phyloP scores from a whole-genome alignment of 2,797 vertebrate genomes.

The Pangasius krempfi region DNA sequence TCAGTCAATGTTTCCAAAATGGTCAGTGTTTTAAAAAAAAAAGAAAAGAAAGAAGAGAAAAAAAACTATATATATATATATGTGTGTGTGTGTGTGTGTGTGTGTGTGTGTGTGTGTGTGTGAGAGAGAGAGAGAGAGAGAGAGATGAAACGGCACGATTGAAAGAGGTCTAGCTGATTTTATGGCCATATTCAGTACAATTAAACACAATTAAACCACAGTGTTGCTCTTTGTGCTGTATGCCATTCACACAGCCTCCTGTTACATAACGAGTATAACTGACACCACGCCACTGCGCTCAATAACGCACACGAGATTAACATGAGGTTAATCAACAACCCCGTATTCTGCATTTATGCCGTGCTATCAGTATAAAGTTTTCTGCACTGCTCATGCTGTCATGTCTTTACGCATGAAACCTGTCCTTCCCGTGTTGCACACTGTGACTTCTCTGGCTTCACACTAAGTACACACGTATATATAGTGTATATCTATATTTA shows the following conservation, averaged over 20 bases:
- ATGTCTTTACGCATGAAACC: no score
- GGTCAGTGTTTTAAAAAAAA: no score
- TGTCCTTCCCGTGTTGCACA: neutral
- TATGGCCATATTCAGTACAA: neutral
- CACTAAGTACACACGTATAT: neutral
- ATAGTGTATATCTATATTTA: neutral
- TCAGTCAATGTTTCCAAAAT: no score
- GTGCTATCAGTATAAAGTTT: neutral
- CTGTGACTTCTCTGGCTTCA: neutral
- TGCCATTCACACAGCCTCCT: neutral
- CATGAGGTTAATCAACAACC: neutral
- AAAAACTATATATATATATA: no score
- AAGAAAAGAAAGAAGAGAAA: no score
- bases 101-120: no score
- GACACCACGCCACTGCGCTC: neutral
- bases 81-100: no score
- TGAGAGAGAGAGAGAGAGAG: no score
- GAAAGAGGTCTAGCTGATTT: neutral
- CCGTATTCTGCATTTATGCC: neutral
- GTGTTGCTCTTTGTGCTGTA: neutral
- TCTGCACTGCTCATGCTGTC: neutral
- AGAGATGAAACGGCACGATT: neutral
- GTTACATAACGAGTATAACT: neutral
- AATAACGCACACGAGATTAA: neutral
- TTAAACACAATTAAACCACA: neutral